These are phyloP conservation scores for Eugnorisma glareosa DNA, from an alignment of 2,888 invertebrate species.

Conservation along the genomic window DNA sequence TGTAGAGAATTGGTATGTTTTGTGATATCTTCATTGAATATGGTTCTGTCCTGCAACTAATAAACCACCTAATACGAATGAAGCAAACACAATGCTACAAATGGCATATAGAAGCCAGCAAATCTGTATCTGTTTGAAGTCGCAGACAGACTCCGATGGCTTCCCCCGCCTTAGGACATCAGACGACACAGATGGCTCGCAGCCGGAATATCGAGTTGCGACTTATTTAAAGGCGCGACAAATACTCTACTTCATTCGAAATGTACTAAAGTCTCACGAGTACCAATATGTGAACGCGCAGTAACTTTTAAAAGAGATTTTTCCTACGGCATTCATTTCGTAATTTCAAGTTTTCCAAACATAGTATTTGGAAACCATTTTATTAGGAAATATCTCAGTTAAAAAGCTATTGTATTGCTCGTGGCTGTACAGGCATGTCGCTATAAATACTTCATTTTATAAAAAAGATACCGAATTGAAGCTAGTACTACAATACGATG, in stretches of 20 bases:
- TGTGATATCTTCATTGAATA: background rate
- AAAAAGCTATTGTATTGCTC: background rate
- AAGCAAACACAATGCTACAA: background rate
- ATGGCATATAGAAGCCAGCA: background rate
- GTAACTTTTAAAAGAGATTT: background rate
- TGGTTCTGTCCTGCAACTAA: background rate
- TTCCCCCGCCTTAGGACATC: conserved; percentile 7
- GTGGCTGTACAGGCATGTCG: background rate
- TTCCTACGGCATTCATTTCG: background rate
- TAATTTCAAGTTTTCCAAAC: background rate
- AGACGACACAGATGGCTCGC: conserved; percentile 10
- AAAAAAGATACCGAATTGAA: background rate
- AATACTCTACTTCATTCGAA: background rate
- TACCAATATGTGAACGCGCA: background rate
- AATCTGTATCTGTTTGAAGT: conserved; percentile 12
- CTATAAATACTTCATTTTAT: conserved; percentile 16
- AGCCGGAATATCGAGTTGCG: conserved; percentile 7
- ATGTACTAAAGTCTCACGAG: background rate
- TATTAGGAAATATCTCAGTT: background rate
- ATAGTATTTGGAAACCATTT: background rate
- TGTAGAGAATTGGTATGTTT: background rate
- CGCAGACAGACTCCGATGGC: background rate
- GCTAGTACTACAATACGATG: conserved; percentile 5
- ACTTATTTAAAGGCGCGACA: conserved; percentile 8
- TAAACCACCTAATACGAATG: background rate